phyloP scores from a whole-genome alignment of 2,113 vertebrate genomes.

The Pithys albifrons region DNA sequence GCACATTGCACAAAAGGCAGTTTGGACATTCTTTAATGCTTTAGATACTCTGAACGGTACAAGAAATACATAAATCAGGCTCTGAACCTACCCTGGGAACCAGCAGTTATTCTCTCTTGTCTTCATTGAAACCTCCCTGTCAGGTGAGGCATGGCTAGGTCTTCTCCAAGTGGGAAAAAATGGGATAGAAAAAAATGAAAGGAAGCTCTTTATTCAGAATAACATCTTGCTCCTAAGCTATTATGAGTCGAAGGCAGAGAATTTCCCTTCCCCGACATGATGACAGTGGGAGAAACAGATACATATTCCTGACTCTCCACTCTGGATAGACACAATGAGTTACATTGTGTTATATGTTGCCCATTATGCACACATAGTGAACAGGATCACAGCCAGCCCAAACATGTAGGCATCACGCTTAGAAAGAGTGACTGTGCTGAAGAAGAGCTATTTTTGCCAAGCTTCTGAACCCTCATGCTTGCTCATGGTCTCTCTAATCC shows the following conservation, averaged over 20 bases:
- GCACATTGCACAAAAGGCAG: background rate
- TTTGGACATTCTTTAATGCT: constrained; percentile 37
- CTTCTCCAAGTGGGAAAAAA: background rate
- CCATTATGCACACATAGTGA: background rate
- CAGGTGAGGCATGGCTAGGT: background rate
- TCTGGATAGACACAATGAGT: background rate
- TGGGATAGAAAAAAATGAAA: background rate
- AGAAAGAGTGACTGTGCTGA: background rate
- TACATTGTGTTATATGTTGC: background rate
- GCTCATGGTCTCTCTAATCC: constrained; percentile 84
- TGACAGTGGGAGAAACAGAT: background rate
- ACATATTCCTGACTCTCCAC: background rate
- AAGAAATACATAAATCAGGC: background rate
- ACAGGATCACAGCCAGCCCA: background rate
- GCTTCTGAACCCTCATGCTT: background rate
- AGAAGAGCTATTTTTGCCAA: background rate
- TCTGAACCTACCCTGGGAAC: background rate
- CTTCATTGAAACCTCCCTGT: background rate
- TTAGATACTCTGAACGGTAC: constrained; percentile 2
- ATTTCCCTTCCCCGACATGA: background rate
- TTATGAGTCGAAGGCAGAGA: background rate
- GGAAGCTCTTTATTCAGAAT: background rate
- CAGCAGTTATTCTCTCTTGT: background rate
- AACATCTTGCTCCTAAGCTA: background rate
- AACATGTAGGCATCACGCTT: background rate